Evolutionary conservation across 2,888 invertebrate species (phyloP).

Genomic region (Gastracanthus pulcherrimus): DNA sequence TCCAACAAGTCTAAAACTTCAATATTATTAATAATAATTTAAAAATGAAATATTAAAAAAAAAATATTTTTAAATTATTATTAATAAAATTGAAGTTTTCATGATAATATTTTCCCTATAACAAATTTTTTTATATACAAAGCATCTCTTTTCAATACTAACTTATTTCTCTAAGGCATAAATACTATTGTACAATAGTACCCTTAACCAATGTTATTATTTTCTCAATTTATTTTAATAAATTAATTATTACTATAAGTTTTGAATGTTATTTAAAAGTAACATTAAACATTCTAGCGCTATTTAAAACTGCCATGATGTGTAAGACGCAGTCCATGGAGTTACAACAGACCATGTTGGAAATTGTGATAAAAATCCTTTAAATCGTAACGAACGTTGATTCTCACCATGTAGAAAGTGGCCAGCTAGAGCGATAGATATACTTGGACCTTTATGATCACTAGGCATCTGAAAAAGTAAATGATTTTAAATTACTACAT

Average conservation of each 20-base stretch:
- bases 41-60: too few relatives aligned
- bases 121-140: constrained; percentile 25
- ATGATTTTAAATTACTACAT: not conserved
- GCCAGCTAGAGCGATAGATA: constrained; percentile 82
- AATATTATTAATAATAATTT: too few relatives aligned
- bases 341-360: constrained; percentile 84
- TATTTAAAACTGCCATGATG: constrained; percentile 80
- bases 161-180: constrained; percentile 26
- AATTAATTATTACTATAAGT: not conserved
- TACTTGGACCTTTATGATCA: constrained; percentile 74
- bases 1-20: not conserved
- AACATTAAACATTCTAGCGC: not conserved
- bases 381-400: constrained; percentile 79
- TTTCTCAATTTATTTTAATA: not conserved
- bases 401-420: constrained; percentile 81
- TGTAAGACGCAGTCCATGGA: constrained; percentile 85
- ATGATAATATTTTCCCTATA: constrained; percentile 36
- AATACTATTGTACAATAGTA: constrained; percentile 12
- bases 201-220: constrained; percentile 6
- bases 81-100: not conserved
- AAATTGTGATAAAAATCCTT: constrained; percentile 80
- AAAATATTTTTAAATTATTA: not conserved
- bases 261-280: not conserved
- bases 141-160: constrained; percentile 17
- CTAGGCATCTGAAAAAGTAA: constrained; percentile 74